Conservation (phyloP, 2,797 vertebrate genomes). For the Poecilia wingei region DNA sequence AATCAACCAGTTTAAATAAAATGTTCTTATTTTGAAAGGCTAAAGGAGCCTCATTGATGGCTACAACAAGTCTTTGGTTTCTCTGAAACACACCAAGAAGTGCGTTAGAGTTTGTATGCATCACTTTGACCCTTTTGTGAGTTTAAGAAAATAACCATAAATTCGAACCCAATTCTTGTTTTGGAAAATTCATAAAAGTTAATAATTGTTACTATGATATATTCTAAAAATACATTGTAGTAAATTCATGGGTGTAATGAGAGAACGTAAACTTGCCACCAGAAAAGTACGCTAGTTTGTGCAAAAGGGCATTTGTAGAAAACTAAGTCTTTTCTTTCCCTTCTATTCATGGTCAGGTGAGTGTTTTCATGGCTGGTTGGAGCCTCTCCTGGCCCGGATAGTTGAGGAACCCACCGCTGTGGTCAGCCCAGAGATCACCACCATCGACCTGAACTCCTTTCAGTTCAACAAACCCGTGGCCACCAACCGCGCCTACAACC, state of each 20-base stretch:
- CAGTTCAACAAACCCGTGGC: slow-evolving; percentile 86
- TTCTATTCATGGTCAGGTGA: slow-evolving; percentile 81
- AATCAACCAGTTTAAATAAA: neutral
- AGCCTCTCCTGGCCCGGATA: slow-evolving; percentile 91
- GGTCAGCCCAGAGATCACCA: slow-evolving; percentile 93
- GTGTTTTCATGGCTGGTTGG: slow-evolving; percentile 95
- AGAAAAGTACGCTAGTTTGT: neutral
- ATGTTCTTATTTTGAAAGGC: neutral
- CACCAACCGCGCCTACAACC: slow-evolving; percentile 84
- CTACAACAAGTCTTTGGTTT: neutral
- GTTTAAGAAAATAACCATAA: neutral
- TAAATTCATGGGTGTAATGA: neutral
- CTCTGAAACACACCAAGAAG: neutral
- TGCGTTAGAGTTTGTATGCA: neutral
- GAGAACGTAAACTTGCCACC: no score
- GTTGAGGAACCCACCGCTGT: slow-evolving; percentile 90
- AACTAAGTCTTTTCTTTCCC: neutral
- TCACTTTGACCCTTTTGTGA: neutral
- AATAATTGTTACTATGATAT: no score
- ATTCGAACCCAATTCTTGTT: neutral
- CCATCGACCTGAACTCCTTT: slow-evolving; percentile 91
- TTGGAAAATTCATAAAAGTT: neutral
- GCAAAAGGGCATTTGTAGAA: neutral
- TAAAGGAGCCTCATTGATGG: neutral
- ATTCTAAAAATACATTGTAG: neutral